phyloP scores from a whole-genome alignment of 2,797 vertebrate species.

The Coilia nasus region DNA sequence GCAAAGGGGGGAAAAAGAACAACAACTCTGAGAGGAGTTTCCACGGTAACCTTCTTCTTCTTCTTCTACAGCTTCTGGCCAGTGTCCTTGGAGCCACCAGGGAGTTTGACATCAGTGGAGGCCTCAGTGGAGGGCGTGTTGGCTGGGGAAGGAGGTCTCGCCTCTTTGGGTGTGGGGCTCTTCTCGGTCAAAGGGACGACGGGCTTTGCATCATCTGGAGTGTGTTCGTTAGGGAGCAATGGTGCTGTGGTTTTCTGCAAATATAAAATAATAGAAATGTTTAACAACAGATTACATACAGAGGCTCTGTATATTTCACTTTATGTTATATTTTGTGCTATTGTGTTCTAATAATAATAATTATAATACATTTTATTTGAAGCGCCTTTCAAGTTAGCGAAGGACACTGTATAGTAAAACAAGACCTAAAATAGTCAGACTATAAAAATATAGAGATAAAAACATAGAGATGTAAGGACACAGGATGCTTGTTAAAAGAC shows the following conservation, averaged over 20 bases:
- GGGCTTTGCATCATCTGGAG: conserved; percentile 74
- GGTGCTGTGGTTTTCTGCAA: conserved; percentile 79
- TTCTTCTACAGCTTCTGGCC: conserved; percentile 63
- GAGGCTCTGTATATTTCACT: not conserved
- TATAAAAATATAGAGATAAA: too few species aligned
- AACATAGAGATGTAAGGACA: too few species aligned
- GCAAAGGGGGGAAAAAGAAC: not conserved
- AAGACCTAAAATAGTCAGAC: too few species aligned
- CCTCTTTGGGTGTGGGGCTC: conserved; percentile 44
- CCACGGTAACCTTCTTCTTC: not conserved
- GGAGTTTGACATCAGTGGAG: conserved; percentile 47
- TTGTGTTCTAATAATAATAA: too few species aligned
- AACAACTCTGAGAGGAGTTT: not conserved
- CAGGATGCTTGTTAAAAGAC: too few species aligned
- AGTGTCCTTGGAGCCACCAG: conserved; percentile 68
- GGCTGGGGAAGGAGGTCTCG: conserved; percentile 45
- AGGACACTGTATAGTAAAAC: too few species aligned
- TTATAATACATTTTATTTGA: too few species aligned
- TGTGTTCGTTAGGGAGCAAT: conserved; percentile 79
- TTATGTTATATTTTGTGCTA: too few species aligned
- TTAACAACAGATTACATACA: not conserved
- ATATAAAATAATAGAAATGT: conserved; percentile 43
- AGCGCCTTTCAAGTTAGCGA: too few species aligned
- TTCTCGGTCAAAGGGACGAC: conserved; percentile 61
- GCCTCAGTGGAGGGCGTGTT: conserved; percentile 35